phyloP scores from a whole-genome alignment of 2,888 invertebrate species.

The Cheilosia soror region DNA sequence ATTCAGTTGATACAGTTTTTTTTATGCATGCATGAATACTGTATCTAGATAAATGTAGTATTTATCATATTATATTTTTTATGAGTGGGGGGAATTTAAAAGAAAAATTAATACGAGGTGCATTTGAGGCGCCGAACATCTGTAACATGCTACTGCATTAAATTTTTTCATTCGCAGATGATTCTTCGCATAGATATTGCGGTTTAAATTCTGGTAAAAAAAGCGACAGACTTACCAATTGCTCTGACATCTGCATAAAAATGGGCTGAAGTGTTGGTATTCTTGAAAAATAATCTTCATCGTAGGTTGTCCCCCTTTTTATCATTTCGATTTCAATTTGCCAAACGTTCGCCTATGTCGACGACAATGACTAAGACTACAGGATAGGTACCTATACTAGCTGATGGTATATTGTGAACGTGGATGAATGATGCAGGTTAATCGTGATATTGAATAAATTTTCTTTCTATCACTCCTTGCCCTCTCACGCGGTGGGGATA shows the following conservation, averaged over 20 bases:
- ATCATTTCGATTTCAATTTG: slow-evolving; percentile 31
- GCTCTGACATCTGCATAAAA: slow-evolving; percentile 56
- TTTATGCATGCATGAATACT: slow-evolving; percentile 32
- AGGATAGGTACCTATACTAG: neutral
- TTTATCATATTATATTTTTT: slow-evolving; percentile 2
- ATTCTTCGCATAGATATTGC: slow-evolving; percentile 48
- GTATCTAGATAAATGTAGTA: slow-evolving; percentile 37
- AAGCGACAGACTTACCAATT: slow-evolving; percentile 17
- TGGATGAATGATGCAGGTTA: slow-evolving; percentile 67
- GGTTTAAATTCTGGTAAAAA: slow-evolving; percentile 13
- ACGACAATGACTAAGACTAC: slow-evolving; percentile 5
- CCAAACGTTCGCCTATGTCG: slow-evolving; percentile 13
- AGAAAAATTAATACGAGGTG: slow-evolving; percentile 33
- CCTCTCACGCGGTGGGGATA: neutral
- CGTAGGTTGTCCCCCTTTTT: slow-evolving; percentile 10
- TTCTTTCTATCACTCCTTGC: slow-evolving; percentile 27
- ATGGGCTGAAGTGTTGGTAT: slow-evolving; percentile 29
- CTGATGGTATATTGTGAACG: slow-evolving; percentile 58
- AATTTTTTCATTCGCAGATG: slow-evolving; percentile 16
- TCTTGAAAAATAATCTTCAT: slow-evolving; percentile 30
- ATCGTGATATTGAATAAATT: slow-evolving; percentile 72
- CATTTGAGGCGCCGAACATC: neutral
- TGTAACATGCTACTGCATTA: neutral
- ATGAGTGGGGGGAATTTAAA: neutral
- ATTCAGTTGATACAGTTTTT: slow-evolving; percentile 30